Conservation (phyloP, 2,888 invertebrate genomes). For the Epiblema foenella region DNA sequence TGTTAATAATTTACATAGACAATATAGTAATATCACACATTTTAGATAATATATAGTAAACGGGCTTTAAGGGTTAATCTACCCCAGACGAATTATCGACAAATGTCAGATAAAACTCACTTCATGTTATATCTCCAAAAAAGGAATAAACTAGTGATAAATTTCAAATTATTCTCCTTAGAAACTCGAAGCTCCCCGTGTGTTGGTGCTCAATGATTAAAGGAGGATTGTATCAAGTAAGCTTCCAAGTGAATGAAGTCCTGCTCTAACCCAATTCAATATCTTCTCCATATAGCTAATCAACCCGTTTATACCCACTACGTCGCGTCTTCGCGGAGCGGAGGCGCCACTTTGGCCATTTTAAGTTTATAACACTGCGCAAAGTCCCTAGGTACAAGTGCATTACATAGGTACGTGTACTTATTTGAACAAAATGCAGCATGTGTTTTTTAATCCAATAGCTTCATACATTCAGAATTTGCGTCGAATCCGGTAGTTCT, state of each 20-base stretch:
- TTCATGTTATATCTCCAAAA: too few species aligned
- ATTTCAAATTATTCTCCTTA: too few species aligned
- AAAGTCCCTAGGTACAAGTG: background rate
- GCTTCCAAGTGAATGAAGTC: background rate
- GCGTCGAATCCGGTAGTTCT: too few species aligned
- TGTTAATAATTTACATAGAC: too few species aligned
- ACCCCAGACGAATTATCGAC: too few species aligned
- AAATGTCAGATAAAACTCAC: too few species aligned
- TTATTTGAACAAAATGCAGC: background rate
- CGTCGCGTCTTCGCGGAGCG: too few species aligned
- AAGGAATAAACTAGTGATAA: too few species aligned
- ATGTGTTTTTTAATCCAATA: background rate
- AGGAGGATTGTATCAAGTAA: conserved; percentile 18
- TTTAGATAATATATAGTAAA: too few species aligned
- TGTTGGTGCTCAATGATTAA: conserved; percentile 12
- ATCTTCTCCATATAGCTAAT: conserved; percentile 22
- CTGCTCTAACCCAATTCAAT: conserved; percentile 4
- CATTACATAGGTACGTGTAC: background rate
- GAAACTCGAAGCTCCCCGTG: background rate
- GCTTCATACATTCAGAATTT: too few species aligned
- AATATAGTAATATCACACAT: too few species aligned
- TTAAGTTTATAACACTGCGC: background rate
- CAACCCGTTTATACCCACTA: conserved; percentile 24
- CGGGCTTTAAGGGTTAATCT: too few species aligned
- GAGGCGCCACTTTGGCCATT: conserved; percentile 6